These are phyloP conservation scores for Lithophane leautieri DNA, from an alignment of 2,888 invertebrate genomes.

Conservation along the genomic window DNA sequence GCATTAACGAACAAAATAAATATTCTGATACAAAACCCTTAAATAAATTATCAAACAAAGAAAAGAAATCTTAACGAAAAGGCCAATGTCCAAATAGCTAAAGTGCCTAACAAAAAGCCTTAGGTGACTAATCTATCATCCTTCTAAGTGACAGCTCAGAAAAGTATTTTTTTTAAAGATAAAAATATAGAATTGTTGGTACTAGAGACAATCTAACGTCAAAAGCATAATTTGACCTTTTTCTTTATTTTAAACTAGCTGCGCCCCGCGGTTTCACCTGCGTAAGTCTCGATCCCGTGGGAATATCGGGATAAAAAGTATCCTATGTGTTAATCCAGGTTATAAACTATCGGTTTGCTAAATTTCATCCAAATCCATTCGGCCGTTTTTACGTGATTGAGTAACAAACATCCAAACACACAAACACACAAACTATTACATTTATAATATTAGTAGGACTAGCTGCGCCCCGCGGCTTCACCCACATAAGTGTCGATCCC, in stretches of 20 bases:
- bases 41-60: constrained; percentile 29
- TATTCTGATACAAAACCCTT: constrained; percentile 17
- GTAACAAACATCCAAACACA: no score
- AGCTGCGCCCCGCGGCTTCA: no score
- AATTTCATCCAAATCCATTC: no score
- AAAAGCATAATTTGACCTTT: constrained; percentile 27
- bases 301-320: no score
- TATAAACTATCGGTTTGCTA: no score
- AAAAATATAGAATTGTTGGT: constrained; percentile 30
- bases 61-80: constrained; percentile 32
- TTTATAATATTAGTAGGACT: no score
- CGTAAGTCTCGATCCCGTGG: no score
- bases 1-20: neutral
- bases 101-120: constrained; percentile 18
- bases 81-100: constrained; percentile 27
- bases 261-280: no score
- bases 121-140: constrained; percentile 55
- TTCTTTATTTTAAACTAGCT: constrained; percentile 7
- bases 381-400: no score
- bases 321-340: fast-evolving
- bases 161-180: constrained; percentile 52
- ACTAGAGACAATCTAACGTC: constrained; percentile 9
- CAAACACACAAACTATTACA: no score
- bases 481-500: no score
- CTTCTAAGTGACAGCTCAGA: constrained; percentile 50